phyloP scores from a whole-genome alignment of 2,888 invertebrate genomes.

The Cephus nigrinus region DNA sequence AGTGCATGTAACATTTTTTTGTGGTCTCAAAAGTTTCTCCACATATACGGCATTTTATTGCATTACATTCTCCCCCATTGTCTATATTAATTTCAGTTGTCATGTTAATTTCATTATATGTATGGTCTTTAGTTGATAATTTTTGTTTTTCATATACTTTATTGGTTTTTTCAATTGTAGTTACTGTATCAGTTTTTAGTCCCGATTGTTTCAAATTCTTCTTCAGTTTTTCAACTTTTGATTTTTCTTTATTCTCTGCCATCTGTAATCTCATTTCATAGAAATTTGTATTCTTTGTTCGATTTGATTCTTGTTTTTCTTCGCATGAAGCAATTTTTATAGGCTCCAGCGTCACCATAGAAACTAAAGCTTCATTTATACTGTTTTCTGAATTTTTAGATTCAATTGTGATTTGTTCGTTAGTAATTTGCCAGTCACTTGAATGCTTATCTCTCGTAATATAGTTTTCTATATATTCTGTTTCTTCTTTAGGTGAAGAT shows the following conservation, averaged over 20 bases:
- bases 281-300: background rate
- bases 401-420: background rate
- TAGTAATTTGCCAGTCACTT: background rate
- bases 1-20: constrained; percentile 8
- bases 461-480: background rate
- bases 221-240: background rate
- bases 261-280: background rate
- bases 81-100: background rate
- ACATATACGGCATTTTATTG: constrained; percentile 12
- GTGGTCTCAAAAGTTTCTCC: constrained; percentile 5
- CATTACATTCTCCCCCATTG: background rate
- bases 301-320: background rate
- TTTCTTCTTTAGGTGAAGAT: background rate
- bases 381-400: background rate
- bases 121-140: background rate
- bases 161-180: background rate
- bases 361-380: background rate
- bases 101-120: background rate
- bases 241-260: background rate
- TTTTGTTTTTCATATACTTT: background rate
- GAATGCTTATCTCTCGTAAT: background rate
- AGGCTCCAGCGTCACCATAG: background rate
- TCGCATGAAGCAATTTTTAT: background rate
- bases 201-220: background rate
- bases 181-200: background rate